Evolutionary conservation across 2,113 vertebrate species (phyloP), one percentile per base, ranked within the genome.

Genomic region (Nematolebias whitei): DNA sequence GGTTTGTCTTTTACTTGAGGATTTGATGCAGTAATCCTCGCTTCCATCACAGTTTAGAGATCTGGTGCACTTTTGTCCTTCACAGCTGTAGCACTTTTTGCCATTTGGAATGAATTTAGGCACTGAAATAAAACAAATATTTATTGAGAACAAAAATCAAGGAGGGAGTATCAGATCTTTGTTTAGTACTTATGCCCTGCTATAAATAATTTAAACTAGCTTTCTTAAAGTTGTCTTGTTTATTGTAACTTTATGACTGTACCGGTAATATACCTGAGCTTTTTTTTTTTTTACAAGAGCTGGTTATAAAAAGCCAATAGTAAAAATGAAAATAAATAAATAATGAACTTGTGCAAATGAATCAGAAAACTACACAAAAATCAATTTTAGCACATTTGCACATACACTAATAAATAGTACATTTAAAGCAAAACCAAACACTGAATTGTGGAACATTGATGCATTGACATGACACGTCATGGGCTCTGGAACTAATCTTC

Each of bases 21-120:
- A 0, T 35, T 65, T 20, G 26, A 88, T 12, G 67, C 90, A 92
- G 55, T 26, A 6, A 35, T 88, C 71, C 62, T 91, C 79, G 12
- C 35, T 2, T 8, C 82, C 78, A 10, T 45, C 32, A 22, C 90
- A 91, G 20, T 40, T 55, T 1, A 87, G 0, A 20, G 35, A 74
- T 6, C 0, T 12, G 0, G 5, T 65, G 75, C 88, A 91, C 0
- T 0, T 2, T 7, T 40, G 0, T 6, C 15, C 71, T 4, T 67
- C 16, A 47, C 88, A 90, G 2, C 0, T 1, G n/a, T 26, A 90
- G 55, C 91, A 91, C 57, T 57, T 80, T 18, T 41, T 80, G 7
- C 88, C 86, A 75, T 88, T 91, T 16, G 76, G 39, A n/a, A 0
- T 11, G 12, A 32, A 2, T n/a, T n/a, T 12, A 24, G 56, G 24